These are phyloP conservation scores for Hyles euphorbiae DNA, from an alignment of 1,140 invertebrate species.

Conservation along the genomic window DNA sequence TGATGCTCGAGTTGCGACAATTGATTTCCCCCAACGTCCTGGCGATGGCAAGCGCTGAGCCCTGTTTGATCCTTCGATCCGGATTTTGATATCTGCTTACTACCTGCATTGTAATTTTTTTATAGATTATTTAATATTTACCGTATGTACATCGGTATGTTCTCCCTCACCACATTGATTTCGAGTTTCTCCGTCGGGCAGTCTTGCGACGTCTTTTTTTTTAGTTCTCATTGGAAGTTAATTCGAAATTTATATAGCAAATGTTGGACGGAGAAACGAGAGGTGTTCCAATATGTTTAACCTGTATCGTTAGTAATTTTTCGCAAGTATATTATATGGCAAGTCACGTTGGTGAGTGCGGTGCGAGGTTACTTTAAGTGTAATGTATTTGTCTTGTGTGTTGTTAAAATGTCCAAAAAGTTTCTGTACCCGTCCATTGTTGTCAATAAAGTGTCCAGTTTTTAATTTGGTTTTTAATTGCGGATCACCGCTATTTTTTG, in stretches of 20 bases:
- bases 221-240: slow-evolving; percentile 23
- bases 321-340: slow-evolving; percentile 4
- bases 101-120: not conserved
- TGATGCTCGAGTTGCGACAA: slow-evolving; percentile 27
- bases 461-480: not conserved
- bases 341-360: slow-evolving; percentile 13
- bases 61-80: not conserved
- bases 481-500: too few relatives aligned
- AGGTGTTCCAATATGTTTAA: not conserved
- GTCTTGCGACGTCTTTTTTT: slow-evolving; percentile 38
- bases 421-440: slow-evolving; percentile 30
- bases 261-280: slow-evolving; percentile 37
- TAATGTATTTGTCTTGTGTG: slow-evolving; percentile 36
- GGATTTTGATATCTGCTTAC: not conserved
- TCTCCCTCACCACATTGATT: slow-evolving; percentile 11
- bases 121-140: slow-evolving; percentile 3
- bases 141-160: not conserved
- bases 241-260: slow-evolving; percentile 38
- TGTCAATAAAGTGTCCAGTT: slow-evolving; percentile 26
- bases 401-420: slow-evolving; percentile 28
- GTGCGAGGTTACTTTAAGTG: slow-evolving; percentile 32
- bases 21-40: not conserved
- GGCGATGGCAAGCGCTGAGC: not conserved
- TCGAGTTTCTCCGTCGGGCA: slow-evolving; percentile 34
- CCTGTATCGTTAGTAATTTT: not conserved